phyloP scores from a whole-genome alignment of 2,888 invertebrate genomes.

The Lissocephala sabroskyi region DNA sequence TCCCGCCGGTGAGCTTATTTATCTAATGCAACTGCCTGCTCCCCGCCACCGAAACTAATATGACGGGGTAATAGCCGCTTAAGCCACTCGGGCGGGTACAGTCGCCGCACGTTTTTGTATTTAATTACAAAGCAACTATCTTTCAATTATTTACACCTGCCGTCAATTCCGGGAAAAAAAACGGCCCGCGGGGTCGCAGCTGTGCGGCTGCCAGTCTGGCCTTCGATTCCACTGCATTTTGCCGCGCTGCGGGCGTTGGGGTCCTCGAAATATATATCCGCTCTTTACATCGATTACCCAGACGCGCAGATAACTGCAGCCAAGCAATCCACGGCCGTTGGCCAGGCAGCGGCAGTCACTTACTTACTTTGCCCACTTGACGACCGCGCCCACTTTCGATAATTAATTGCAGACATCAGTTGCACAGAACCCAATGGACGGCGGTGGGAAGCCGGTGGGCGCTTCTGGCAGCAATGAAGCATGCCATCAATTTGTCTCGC shows the following conservation, averaged over 20 bases:
- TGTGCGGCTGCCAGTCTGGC: constrained; percentile 1
- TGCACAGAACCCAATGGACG: constrained; percentile 30
- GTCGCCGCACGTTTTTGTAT: constrained; percentile 41
- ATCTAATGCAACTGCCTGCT: neutral
- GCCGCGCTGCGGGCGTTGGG: constrained; percentile 18
- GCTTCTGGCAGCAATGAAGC: constrained; percentile 35
- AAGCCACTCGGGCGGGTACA: neutral
- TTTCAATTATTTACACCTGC: constrained; percentile 67
- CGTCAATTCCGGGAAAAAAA: constrained; percentile 1
- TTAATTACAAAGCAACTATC: constrained; percentile 63
- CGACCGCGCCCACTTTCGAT: constrained; percentile 69
- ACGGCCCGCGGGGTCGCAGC: constrained; percentile 3
- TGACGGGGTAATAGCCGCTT: neutral
- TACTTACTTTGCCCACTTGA: constrained; percentile 54
- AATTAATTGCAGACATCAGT: constrained; percentile 73
- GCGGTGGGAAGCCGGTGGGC: neutral
- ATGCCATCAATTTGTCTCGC: constrained; percentile 67
- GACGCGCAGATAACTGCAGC: constrained; percentile 32
- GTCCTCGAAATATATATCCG: constrained; percentile 66
- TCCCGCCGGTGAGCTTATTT: too few species aligned
- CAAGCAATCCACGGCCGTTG: too few species aligned
- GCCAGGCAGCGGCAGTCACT: constrained; percentile 36
- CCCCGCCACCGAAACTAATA: too few species aligned
- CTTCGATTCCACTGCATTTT: constrained; percentile 40
- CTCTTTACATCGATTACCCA: constrained; percentile 65